phyloP scores from a whole-genome alignment of 37 sponge, comb jelly and placozoan species.

The Sycon ciliatum region DNA sequence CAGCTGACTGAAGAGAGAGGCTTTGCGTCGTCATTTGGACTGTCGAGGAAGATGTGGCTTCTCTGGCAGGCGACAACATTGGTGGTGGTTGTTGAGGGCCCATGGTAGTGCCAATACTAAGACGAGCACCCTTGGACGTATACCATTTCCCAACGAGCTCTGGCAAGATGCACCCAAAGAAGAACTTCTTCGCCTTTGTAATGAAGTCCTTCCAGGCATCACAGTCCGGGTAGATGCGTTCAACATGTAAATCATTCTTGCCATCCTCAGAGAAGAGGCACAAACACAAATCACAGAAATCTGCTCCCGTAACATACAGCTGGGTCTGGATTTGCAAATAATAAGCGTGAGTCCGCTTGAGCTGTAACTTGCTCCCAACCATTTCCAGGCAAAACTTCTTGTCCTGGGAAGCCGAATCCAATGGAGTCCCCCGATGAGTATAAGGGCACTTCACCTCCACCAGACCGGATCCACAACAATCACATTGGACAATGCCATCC shows the following conservation, averaged over 20 bases:
- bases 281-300: constrained; percentile 45
- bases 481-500: constrained; percentile 32
- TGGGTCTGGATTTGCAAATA: constrained; percentile 49
- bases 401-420: constrained; percentile 17
- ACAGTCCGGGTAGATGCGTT: background rate
- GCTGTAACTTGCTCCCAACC: background rate
- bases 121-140: too few species aligned
- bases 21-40: too few species aligned
- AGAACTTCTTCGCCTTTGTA: background rate
- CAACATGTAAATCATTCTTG: background rate
- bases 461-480: constrained; percentile 41
- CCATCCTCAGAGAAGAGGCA: constrained; percentile 30
- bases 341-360: constrained; percentile 17
- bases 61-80: too few species aligned
- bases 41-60: too few species aligned
- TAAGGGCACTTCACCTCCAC: constrained; percentile 50
- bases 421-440: constrained; percentile 15
- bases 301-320: constrained; percentile 22
- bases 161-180: background rate
- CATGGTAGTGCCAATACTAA: too few species aligned
- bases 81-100: too few species aligned
- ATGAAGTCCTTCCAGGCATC: background rate
- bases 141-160: constrained; percentile 10
- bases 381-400: constrained; percentile 13
- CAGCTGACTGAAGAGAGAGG: too few species aligned